A percentile compares a stretch with the other conserved stretches of the same genome.
Evolutionary conservation across 1,140 invertebrate genomes (phyloP).

Genomic region (Melipona quadrifasciata): DNA sequence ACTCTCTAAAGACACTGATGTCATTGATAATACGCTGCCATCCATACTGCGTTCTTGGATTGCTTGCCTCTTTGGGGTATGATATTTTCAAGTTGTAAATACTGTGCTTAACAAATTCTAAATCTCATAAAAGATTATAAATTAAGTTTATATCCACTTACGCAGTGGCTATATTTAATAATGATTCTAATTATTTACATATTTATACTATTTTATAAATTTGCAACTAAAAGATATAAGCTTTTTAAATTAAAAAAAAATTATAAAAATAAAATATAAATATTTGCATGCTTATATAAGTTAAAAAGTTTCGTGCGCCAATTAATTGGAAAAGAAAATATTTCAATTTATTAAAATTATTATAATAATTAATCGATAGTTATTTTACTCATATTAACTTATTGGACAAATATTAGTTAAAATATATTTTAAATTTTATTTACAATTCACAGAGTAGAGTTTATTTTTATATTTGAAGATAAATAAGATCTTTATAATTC

Average conservation of each 20-base stretch:
- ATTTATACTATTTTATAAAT: not conserved
- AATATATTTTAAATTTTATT: not conserved
- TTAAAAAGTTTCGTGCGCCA: not conserved
- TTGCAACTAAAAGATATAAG: slow-evolving; percentile 8
- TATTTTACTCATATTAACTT: slow-evolving; percentile 7
- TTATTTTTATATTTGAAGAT: not conserved
- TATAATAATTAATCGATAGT: not conserved
- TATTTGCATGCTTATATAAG: slow-evolving; percentile 14
- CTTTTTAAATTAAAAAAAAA: not conserved
- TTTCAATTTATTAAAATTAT: not conserved
- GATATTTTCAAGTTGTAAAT: slow-evolving; percentile 65
- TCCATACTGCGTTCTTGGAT: slow-evolving; percentile 75
- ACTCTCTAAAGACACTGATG: slow-evolving; percentile 88
- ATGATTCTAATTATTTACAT: not conserved
- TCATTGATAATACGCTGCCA: slow-evolving; percentile 84
- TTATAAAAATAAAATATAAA: not conserved
- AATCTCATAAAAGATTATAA: slow-evolving; percentile 36
- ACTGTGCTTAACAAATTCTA: slow-evolving; percentile 46
- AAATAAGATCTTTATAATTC: slow-evolving; percentile 13
- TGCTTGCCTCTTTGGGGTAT: slow-evolving; percentile 81
- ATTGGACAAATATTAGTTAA: not conserved
- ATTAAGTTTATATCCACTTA: slow-evolving; percentile 44
- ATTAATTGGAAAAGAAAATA: not conserved
- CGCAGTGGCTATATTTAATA: slow-evolving; percentile 16
- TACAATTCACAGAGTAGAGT: not conserved